Base-by-base conservation (phyloP, 2,113 vertebrate genomes). In the Notarius lentiginosus region DNA sequence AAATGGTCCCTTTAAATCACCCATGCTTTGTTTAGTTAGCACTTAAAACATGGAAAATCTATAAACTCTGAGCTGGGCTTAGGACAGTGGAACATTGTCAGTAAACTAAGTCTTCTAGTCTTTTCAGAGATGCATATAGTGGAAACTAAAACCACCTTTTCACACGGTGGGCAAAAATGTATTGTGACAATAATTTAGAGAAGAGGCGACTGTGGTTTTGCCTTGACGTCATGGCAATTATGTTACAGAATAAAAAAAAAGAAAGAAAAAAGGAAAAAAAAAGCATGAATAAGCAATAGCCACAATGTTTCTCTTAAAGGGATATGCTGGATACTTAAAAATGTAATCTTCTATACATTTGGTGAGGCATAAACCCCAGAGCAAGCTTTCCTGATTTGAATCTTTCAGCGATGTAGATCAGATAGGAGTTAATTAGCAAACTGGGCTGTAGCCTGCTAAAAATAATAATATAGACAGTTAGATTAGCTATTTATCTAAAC, bases 201-300 rank as follows among this genome's bases (percentile, higher is more conserved):
- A 93, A 92, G 91, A 90, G 88, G 87, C 79, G 87, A 79, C 89
- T 93, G 94, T n/a, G 92, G 94, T 93, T 82, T 84, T 65, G 61
- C 76, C 86, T 88, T 94, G 93, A 94, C 92, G 93, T 94, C 94
- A 94, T 85, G 84, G 92, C 91, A 94, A 92, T 93, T 91, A 91
- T 77, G 87, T 20, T 91, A 83, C 89, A 89, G 87, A 88, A 86
- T 86, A 5, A 20, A 73, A 41, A 75, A 0, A 87, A 83, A 77
- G 70, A 88, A 24, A 41, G 41, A 41, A 41, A 41, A 3, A 41
- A 41, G 3, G 3, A 41, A 41, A 3, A 41, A 41, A 41, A 41
- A 41, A 41, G 41, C 89, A 88, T 89, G 86, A 89, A 84, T 89
- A 90, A 89, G 88, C 88, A 84, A 84, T 90, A 92, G 87, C 91